Evolutionary conservation across 2,113 vertebrate species (phyloP).

Genomic region (Atlantisia rogersi): DNA sequence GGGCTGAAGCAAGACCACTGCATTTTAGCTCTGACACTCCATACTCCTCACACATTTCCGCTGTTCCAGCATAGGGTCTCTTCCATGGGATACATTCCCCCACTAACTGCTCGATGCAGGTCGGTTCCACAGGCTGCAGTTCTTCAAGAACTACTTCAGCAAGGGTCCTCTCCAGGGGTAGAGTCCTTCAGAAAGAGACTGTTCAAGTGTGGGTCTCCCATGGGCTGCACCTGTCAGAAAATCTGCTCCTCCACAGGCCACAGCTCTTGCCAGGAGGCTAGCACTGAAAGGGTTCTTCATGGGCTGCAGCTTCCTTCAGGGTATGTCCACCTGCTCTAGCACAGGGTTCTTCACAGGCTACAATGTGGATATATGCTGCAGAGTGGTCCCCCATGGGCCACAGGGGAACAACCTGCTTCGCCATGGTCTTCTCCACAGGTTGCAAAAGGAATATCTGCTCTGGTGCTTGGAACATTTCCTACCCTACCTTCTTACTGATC

Average conservation of each 20-base stretch:
- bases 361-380: not conserved
- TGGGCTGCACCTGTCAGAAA: not conserved
- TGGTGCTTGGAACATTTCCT: not conserved
- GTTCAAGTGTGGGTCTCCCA: not conserved
- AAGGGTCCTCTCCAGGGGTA: not conserved
- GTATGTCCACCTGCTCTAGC: not conserved
- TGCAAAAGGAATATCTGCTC: not conserved
- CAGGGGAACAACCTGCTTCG: not conserved
- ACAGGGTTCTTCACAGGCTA: not conserved
- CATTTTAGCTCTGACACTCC: not conserved
- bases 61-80: not conserved
- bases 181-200: not conserved
- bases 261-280: not conserved
- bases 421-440: not conserved
- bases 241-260: not conserved
- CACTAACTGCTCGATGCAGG: not conserved
- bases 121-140: fast-evolving
- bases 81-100: not conserved
- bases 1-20: not conserved
- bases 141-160: not conserved
- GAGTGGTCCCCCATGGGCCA: not conserved
- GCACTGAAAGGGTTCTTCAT: not conserved
- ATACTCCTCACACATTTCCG: not conserved
- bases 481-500: not conserved
- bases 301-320: not conserved